Base-by-base conservation (phyloP, 1,140 invertebrate genomes). In the Helicorthomorpha holstii region DNA sequence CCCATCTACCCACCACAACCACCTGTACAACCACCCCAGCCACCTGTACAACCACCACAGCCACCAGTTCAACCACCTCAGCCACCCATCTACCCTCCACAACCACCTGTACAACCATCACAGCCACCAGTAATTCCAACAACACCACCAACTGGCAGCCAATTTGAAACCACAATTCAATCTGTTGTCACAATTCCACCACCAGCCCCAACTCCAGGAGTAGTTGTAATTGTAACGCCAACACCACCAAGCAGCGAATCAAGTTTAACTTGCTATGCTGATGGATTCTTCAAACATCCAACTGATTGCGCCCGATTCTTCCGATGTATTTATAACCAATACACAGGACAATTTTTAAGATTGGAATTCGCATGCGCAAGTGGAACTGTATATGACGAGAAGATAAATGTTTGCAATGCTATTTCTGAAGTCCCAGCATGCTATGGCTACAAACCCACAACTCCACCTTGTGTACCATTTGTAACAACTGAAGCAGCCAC, bases 321-420 rank as follows among this genome's bases (percentile, higher is more conserved):
- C 26, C n/a, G 27, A 7, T 49, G 48, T 21, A 26, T 23, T 24
- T 4, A 23, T 3, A 27, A 49, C n/a, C 3, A 23, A 3, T 3
- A 3, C n/a, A 27, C 27, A 14, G 25, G 25, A 7, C 7, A 7
- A 7, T 49, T 49, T 27, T 7, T 27, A 4, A 27, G 12, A 27
- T 49, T 27, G 41, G 22, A 27, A 7, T 49, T 27, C 27, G 48
- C 4, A 24, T 49, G 48, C 21, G 48, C 7, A 4, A 4, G 4
- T 27, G 48, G 48, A 49, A 49, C 12, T 49, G 48, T 49, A 7
- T 49, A 42, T 27, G 48, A 49, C 21, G 24, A 38, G 22, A 27
- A 3, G 4, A 26, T 49, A 4, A 49, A 27, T 34, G 48, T 49
- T 4, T 49, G 48, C 27, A 49, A 49, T 21, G 4, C 41, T 7